Conservation (phyloP, 2,113 vertebrate species). For the Dipodomys stephensi region DNA sequence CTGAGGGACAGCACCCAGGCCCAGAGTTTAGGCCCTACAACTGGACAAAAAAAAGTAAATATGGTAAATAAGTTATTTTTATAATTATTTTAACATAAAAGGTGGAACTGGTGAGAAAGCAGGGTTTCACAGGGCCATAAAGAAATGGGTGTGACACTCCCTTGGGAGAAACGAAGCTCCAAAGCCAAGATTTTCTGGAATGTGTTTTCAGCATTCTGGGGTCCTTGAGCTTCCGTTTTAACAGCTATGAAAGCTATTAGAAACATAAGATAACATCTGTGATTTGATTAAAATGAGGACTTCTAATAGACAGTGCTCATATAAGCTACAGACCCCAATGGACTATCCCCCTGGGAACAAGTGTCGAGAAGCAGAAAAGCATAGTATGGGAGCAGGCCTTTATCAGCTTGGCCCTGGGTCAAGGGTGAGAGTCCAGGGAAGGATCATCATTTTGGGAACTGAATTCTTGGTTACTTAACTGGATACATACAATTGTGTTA, state of each 20-base stretch:
- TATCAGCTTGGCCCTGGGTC: neutral
- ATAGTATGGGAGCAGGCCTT: neutral
- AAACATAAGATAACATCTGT: neutral
- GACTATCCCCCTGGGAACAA: neutral
- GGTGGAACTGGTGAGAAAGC: constrained; percentile 15
- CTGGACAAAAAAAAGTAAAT: no score
- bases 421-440: neutral
- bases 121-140: neutral
- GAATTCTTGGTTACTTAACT: constrained; percentile 3
- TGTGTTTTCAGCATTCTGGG: neutral
- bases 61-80: neutral
- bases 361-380: neutral
- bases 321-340: neutral
- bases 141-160: neutral
- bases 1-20: no score
- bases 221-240: neutral
- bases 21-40: no score
- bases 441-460: neutral
- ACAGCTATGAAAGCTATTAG: neutral
- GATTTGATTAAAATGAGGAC: neutral
- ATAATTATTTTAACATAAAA: constrained; percentile 18
- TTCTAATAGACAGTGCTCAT: neutral
- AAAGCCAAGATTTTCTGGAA: constrained; percentile 2
- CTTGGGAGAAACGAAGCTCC: neutral
- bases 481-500: neutral